Base-by-base conservation (phyloP, 2,113 vertebrate genomes). In the Microcebus lehilahytsara region DNA sequence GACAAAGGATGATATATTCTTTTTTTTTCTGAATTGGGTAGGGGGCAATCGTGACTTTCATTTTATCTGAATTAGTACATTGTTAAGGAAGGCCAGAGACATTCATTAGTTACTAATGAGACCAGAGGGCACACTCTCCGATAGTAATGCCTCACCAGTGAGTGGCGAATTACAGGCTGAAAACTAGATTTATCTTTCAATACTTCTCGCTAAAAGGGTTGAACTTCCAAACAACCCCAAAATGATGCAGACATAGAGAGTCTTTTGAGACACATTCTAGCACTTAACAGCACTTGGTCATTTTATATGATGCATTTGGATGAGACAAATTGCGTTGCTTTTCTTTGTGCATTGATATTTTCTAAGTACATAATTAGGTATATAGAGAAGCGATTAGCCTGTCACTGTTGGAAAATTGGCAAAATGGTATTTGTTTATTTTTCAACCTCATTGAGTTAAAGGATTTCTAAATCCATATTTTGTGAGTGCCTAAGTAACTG, bases 161-260 rank as follows among this genome's bases (percentile, higher is more conserved):
- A 98, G 97, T 97, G 93, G n/a, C 95, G 97, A 98, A 98, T 98
- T 86, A 97, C 95, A 85, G 94, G 58, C 10, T 89, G 83, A 67
- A 27, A 96, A 96, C 67, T 95, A 88, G 92, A 98, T 98, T 97
- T 98, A 96, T 97, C 49, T 85, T 95, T 96, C 89, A 96, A 25
- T 97, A 85, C 42, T 40, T 95, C 87, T 79, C 16, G 0, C 77
- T 92, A 86, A 97, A 97, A 94, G 69, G 22, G 34, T 25, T 96
- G 67, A 98, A 97, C 42, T 97, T 98, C 3, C 8, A 78, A 96
- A 94, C 37, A 94, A 95, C 46, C 6, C 37, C 46, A 62, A 94
- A 84, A 80, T 89, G 9, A 58, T 66, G 42, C 53, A 79, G 72
- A 53, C 85, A 85, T 23, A 91, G 85, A 97, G 62, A 91, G 78